Evolutionary conservation across 2,113 vertebrate species (phyloP).

Genomic region (Cettia cetti): DNA sequence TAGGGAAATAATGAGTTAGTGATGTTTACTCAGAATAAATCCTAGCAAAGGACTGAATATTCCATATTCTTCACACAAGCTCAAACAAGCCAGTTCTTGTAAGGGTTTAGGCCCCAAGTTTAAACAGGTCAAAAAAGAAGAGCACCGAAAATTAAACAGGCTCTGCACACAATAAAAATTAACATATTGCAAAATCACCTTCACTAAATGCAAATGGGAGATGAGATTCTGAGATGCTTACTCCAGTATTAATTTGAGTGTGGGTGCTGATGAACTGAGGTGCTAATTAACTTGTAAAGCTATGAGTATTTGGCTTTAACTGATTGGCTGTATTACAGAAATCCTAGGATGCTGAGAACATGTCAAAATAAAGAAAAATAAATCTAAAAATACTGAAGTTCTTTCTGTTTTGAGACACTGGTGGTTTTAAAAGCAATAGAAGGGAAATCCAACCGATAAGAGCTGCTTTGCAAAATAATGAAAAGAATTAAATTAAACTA

Average conservation of each 20-base stretch:
- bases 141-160: background rate
- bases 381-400: background rate
- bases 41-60: background rate
- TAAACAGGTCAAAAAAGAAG: background rate
- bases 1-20: background rate
- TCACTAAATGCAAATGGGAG: conserved; percentile 16
- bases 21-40: background rate
- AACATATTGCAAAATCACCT: conserved; percentile 43
- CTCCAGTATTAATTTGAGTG: background rate
- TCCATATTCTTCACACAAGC: background rate
- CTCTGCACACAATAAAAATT: background rate
- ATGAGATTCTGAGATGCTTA: conserved; percentile 10
- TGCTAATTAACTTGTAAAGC: conserved; percentile 47
- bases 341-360: background rate
- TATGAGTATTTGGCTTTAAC: conserved; percentile 7
- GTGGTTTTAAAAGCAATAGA: conserved; percentile 33
- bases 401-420: background rate
- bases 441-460: conserved; percentile 36
- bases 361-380: background rate
- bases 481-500: conserved; percentile 64
- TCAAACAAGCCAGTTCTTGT: background rate
- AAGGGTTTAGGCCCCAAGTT: background rate
- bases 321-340: conserved; percentile 12
- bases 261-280: conserved; percentile 34
- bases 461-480: conserved; percentile 61